Evolutionary conservation across 2,888 invertebrate genomes (phyloP), one percentile per base, ranked within the genome.

Genomic region (Clanis bilineata): DNA sequence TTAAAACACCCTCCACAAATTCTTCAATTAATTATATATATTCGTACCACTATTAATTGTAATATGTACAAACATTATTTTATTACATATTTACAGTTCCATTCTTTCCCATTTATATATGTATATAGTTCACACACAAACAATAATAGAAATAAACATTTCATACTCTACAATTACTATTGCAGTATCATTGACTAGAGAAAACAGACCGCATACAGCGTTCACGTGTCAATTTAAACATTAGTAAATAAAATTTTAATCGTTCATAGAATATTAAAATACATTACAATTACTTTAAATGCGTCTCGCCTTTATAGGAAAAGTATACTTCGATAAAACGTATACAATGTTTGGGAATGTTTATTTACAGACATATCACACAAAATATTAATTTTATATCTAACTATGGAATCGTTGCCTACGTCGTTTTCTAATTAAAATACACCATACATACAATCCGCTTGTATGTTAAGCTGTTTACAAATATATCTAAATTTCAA

Each of bases 1-100:
- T 86, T 91, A 90, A 91, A 92, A 91, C 90, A 89, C 88, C 89
- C 88, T 86, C 85, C 85, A 86, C 83, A 82, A 82, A 79, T 73
- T 82, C 84, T 70, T 80, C 83, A 78, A 78, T 80, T 77, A 32
- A 75, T 83, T 85, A 87, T 85, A 84, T 85, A 86, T 86, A 89
- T 83, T 85, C 85, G 76, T 18, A 86, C 74, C 77, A 81, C 82
- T 83, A 83, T 74, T 78, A 74, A 77, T 66, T 68, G 78, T 77
- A 80, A 65, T 86, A 86, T 86, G 72, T 86, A 86, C 87, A 86
- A 69, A 65, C 32, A 51, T 51, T 32, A 73, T 70, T 70, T 79
- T 78, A 69, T 75, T 76, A 79, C 80, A 83, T 76, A 83, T 85
- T 72, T 83, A 85, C 82, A 80, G 38, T 77, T 72, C 57, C 68